A percentile compares a stretch with the other conserved stretches of the same genome.
These are phyloP conservation scores for Dromius quadrimaculatus DNA, from an alignment of 2,888 invertebrate genomes.

Conservation along the genomic window DNA sequence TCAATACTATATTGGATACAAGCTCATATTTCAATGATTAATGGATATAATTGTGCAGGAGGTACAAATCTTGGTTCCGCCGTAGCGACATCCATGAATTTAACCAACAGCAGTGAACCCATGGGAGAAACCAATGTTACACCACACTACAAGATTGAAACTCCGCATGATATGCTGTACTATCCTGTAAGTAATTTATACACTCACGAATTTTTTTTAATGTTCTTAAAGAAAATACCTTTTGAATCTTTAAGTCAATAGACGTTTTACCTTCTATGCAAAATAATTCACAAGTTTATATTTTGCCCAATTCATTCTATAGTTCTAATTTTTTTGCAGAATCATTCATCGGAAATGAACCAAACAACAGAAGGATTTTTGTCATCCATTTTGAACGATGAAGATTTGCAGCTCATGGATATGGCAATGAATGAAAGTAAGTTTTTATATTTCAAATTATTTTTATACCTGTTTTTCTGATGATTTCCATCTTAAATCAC, in stretches of 20 bases:
- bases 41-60: slow-evolving; percentile 60
- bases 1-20: too few species aligned
- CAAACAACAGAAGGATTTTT: slow-evolving; percentile 87
- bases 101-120: slow-evolving; percentile 80
- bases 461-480: too few species aligned
- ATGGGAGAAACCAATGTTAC: slow-evolving; percentile 71
- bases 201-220: not conserved
- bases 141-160: slow-evolving; percentile 77
- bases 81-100: slow-evolving; percentile 82
- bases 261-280: too few species aligned
- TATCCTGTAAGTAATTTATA: slow-evolving; percentile 82
- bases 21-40: too few species aligned
- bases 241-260: too few species aligned
- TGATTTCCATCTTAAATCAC: not conserved
- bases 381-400: slow-evolving; percentile 89
- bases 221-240: not conserved
- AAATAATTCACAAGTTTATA: too few species aligned
- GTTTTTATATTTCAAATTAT: slow-evolving; percentile 61
- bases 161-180: slow-evolving; percentile 81
- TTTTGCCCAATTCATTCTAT: too few species aligned
- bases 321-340: slow-evolving; percentile 67
- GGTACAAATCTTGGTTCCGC: slow-evolving; percentile 79
- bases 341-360: slow-evolving; percentile 75
- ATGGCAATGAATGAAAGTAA: slow-evolving; percentile 91
- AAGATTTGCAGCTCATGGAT: slow-evolving; percentile 91